Conservation (phyloP, 2,888 invertebrate species). For the Melipona bicolor region DNA sequence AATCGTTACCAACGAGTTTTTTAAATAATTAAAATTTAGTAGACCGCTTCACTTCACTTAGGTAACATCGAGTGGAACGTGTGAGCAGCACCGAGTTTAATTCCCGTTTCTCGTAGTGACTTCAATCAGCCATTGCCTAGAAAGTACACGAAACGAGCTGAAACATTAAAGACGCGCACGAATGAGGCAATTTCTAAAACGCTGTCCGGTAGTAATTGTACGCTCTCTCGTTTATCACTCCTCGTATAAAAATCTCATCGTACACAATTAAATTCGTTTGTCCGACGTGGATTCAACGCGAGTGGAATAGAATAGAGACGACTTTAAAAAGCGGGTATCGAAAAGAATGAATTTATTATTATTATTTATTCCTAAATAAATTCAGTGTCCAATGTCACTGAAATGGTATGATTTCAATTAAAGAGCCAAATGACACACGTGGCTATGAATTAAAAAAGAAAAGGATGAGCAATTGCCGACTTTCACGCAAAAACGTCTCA, state of each 20-base stretch:
- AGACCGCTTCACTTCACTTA: neutral
- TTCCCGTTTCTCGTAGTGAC: neutral
- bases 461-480: too few relatives aligned
- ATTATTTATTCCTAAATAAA: too few relatives aligned
- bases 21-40: neutral
- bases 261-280: neutral
- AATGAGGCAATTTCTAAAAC: neutral
- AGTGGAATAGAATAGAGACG: neutral
- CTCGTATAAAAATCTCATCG: neutral
- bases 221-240: too few relatives aligned
- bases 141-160: neutral
- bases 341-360: neutral
- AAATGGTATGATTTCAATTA: too few relatives aligned
- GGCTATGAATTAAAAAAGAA: too few relatives aligned
- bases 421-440: too few relatives aligned
- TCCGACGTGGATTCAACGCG: neutral
- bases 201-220: constrained; percentile 5
- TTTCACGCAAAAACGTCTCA: too few relatives aligned
- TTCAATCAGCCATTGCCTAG: neutral
- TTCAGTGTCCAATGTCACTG: neutral
- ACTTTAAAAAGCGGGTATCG: neutral
- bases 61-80: neutral
- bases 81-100: neutral
- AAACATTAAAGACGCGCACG: constrained; percentile 13
- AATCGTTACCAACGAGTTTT: neutral